Percentiles rank a stretch among this genome's conserved stretches.
Evolutionary conservation across 2,113 vertebrate species (phyloP).

Genomic region (Planiliza haematocheilus): DNA sequence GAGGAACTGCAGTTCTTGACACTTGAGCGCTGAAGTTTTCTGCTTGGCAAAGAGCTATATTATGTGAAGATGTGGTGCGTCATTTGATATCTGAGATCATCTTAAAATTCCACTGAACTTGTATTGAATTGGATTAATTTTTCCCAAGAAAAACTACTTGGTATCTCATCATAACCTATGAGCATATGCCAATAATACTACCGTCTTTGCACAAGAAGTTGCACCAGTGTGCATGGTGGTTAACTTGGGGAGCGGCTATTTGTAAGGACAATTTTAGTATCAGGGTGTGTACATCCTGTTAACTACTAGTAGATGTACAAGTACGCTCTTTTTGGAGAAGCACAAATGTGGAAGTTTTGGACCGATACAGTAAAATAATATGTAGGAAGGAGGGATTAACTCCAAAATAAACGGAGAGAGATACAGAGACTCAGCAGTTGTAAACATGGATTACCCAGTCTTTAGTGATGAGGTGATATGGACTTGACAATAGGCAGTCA

Average conservation of each 20-base stretch:
- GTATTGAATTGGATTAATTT: background rate
- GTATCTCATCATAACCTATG: too few species aligned
- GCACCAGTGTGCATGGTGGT: background rate
- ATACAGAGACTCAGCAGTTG: too few species aligned
- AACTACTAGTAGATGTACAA: background rate
- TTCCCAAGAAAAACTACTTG: too few species aligned
- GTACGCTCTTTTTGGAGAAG: background rate
- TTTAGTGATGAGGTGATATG: too few species aligned
- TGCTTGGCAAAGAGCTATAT: background rate
- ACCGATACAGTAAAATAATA: too few species aligned
- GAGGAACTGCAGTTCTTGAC: too few species aligned
- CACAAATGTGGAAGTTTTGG: background rate
- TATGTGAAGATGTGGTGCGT: background rate
- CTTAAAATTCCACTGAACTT: background rate
- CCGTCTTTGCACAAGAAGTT: background rate
- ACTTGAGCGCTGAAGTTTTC: too few species aligned
- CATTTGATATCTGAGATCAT: background rate
- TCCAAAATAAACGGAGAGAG: too few species aligned
- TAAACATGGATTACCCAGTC: too few species aligned
- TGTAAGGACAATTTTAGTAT: background rate
- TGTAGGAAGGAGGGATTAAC: too few species aligned
- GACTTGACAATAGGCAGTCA: too few species aligned
- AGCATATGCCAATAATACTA: background rate
- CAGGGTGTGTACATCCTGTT: too few species aligned
- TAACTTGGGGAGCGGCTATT: background rate